A percentile compares a stretch with the other conserved stretches of the same genome.
phyloP scores from a whole-genome alignment of 2,797 vertebrate genomes.

The Spea hammondii region DNA sequence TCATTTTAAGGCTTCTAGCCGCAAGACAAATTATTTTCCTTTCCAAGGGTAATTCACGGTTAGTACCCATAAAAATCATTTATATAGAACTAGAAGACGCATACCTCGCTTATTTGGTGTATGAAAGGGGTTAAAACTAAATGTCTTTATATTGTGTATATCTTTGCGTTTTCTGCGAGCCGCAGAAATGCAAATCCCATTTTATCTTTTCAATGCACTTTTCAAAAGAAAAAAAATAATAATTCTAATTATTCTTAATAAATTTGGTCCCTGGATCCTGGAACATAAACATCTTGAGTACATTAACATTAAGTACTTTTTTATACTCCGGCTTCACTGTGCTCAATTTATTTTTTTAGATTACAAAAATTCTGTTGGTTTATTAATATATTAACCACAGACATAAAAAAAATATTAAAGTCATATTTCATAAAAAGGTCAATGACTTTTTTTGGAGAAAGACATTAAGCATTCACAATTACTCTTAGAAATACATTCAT shows the following conservation, averaged over 20 bases:
- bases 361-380: constrained; percentile 18
- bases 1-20: constrained; percentile 9
- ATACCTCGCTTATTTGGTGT: not conserved
- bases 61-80: constrained; percentile 5
- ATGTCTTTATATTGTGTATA: not conserved
- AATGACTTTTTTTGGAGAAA: constrained; percentile 7
- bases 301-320: constrained; percentile 4
- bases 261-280: not conserved
- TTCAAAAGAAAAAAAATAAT: not conserved
- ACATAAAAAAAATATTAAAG: constrained; percentile 38
- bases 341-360: constrained; percentile 14
- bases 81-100: not conserved
- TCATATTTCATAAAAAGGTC: constrained; percentile 35
- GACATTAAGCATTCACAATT: constrained; percentile 35
- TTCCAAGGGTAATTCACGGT: not conserved
- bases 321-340: not conserved
- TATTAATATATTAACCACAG: constrained; percentile 34
- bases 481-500: constrained; percentile 33
- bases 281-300: not conserved
- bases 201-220: constrained; percentile 6
- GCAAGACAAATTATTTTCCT: constrained; percentile 1
- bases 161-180: not conserved
- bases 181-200: not conserved
- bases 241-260: constrained; percentile 3
- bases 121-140: not conserved